Evolutionary conservation across 2,797 vertebrate genomes (phyloP).

Genomic region (Rhabdomys pumilio): DNA sequence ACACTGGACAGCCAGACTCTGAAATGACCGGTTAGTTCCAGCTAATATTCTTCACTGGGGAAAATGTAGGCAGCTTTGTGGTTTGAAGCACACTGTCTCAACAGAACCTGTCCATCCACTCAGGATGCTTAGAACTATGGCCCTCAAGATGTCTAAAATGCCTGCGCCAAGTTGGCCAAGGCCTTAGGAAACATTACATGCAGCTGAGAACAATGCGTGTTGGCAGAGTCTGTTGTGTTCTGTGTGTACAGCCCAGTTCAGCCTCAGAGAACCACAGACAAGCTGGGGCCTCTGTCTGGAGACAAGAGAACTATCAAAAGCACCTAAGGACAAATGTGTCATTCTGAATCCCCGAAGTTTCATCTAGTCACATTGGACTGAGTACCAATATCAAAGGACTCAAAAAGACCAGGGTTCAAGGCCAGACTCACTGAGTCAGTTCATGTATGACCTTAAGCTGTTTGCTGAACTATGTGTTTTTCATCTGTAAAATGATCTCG

Average conservation of each 20-base stretch:
- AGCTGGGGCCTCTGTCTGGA: neutral
- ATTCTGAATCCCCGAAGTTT: neutral
- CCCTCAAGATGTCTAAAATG: conserved; percentile 67
- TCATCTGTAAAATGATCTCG: neutral
- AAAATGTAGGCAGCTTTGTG: conserved; percentile 66
- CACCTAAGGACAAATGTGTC: neutral
- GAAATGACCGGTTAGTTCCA: conserved; percentile 37
- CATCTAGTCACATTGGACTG: neutral
- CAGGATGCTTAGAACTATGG: conserved; percentile 66
- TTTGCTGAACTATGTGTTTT: neutral
- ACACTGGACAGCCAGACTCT: neutral
- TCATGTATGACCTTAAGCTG: neutral
- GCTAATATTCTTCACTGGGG: conserved; percentile 28
- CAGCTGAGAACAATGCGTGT: conserved; percentile 63
- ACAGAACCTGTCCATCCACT: conserved; percentile 65
- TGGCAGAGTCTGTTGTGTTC: conserved; percentile 38
- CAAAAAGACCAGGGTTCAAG: neutral
- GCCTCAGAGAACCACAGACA: conserved; percentile 6
- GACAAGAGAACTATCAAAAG: neutral
- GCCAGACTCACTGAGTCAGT: neutral
- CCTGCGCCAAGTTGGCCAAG: conserved; percentile 68
- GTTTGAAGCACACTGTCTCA: conserved; percentile 60
- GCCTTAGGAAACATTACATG: conserved; percentile 72
- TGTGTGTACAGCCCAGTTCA: neutral
- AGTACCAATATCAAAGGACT: neutral